Conservation (phyloP, 2,888 invertebrate species). For the Palloptera scutellata region DNA sequence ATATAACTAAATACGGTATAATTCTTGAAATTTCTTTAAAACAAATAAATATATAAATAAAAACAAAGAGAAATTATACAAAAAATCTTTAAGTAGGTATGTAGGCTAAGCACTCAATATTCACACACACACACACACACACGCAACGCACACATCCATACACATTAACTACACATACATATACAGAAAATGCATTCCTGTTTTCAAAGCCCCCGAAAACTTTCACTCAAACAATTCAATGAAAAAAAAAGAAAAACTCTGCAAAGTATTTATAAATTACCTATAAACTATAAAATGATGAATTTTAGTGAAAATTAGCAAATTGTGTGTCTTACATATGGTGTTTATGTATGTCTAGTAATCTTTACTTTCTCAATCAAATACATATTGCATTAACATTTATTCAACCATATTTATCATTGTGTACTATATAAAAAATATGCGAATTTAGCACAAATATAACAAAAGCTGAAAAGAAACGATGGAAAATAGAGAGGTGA, state of each 20-base stretch:
- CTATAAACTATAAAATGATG: neutral
- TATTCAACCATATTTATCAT: too few relatives aligned
- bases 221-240: neutral
- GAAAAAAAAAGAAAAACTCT: neutral
- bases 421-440: too few relatives aligned
- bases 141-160: slow-evolving; percentile 20
- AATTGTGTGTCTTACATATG: too few relatives aligned
- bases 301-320: neutral
- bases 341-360: too few relatives aligned
- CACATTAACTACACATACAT: slow-evolving; percentile 19
- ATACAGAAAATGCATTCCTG: slow-evolving; percentile 3
- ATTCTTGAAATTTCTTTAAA: neutral
- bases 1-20: slow-evolving; percentile 3
- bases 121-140: slow-evolving; percentile 32
- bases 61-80: slow-evolving; percentile 25
- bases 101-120: slow-evolving; percentile 40
- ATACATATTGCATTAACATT: too few relatives aligned
- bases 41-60: slow-evolving; percentile 17
- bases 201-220: slow-evolving; percentile 19
- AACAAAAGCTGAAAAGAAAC: too few relatives aligned
- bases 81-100: slow-evolving; percentile 58
- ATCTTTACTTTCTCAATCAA: too few relatives aligned
- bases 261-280: neutral
- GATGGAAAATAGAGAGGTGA: too few relatives aligned
- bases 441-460: too few relatives aligned